A percentile compares a stretch with the other conserved stretches of the same genome.
Conservation (phyloP, 2,113 vertebrate species). For the Axis porcinus region DNA sequence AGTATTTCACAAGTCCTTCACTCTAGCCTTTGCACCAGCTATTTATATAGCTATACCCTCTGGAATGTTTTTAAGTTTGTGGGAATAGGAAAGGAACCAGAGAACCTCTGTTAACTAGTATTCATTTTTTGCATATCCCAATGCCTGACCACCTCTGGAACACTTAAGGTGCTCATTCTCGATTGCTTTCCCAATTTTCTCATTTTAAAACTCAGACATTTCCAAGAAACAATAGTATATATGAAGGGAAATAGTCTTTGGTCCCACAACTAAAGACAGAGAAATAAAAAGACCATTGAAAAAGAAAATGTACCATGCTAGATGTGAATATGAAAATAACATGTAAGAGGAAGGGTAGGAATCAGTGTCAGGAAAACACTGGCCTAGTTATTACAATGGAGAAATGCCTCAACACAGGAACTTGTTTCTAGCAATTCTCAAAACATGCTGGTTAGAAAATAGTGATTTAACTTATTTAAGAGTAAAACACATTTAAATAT, state of each 20-base stretch:
- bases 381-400: background rate
- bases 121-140: background rate
- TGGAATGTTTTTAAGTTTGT: background rate
- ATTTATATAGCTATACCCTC: background rate
- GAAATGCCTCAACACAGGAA: background rate
- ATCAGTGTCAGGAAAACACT: background rate
- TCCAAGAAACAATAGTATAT: background rate
- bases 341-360: background rate
- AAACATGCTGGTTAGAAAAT: background rate
- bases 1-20: background rate
- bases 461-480: background rate
- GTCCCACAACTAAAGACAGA: background rate
- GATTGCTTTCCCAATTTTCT: slow-evolving; percentile 8
- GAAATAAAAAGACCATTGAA: background rate
- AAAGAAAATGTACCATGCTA: background rate
- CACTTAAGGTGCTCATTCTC: background rate
- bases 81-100: background rate
- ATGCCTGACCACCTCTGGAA: background rate
- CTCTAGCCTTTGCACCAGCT: background rate
- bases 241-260: background rate
- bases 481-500: background rate
- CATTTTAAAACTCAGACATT: slow-evolving; percentile 11
- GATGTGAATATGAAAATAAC: background rate
- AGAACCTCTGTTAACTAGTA: background rate
- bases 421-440: background rate